Evolutionary conservation across 2,113 vertebrate genomes (phyloP).

Genomic region (Neomonachus schauinslandi): DNA sequence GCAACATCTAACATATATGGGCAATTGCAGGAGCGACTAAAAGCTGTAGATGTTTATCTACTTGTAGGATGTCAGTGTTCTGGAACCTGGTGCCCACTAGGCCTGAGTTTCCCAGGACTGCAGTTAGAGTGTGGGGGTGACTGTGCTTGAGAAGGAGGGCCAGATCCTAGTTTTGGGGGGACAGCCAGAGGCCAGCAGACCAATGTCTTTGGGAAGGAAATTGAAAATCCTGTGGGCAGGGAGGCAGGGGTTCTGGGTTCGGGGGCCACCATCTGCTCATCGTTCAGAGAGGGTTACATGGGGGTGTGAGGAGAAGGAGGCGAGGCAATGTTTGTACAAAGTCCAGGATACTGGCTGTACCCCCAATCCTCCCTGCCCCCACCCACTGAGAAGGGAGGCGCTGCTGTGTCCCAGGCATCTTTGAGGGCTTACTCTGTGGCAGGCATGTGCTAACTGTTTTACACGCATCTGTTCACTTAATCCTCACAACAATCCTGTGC

Average conservation of each 20-base stretch:
- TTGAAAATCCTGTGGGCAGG: neutral
- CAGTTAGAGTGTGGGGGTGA: neutral
- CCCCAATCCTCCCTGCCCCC: neutral
- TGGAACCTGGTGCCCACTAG: neutral
- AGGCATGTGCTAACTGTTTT: neutral
- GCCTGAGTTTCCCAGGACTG: neutral
- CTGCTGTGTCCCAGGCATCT: neutral
- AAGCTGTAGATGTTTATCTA: neutral
- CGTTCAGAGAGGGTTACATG: neutral
- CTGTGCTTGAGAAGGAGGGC: neutral
- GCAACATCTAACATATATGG: neutral
- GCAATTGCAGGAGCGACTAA: neutral
- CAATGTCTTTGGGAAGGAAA: neutral
- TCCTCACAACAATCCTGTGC: neutral
- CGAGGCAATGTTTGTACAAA: neutral
- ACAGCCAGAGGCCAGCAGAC: neutral
- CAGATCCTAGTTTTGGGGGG: neutral
- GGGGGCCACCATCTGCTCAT: fast-evolving
- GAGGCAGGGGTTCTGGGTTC: neutral
- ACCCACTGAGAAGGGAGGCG: no score
- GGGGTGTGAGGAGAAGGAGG: neutral
- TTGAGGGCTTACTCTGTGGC: neutral
- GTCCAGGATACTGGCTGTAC: neutral
- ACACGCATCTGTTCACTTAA: neutral
- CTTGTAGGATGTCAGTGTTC: neutral